Evolutionary conservation across 2,888 invertebrate genomes (phyloP), one percentile per base, ranked within the genome.

Genomic region (Volucella inflata): DNA sequence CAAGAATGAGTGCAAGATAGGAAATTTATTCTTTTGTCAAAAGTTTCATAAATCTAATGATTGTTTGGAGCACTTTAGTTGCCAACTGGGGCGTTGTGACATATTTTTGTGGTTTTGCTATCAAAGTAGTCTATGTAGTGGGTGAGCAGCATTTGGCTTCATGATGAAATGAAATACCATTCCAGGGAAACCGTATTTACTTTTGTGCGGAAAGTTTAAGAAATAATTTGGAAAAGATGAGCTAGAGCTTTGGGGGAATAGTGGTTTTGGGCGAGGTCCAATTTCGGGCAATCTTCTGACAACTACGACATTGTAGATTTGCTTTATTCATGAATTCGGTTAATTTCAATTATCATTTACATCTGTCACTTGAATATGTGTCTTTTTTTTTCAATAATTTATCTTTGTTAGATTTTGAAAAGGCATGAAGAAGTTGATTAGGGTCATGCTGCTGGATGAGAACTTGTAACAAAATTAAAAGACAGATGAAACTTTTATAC

Each of bases 41-140:
- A 72, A 65, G 57, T 72, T 72, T 65, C 71, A 76, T 65, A 67
- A 76, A 76, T 67, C 75, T 64, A 71, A 78, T 71, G 64, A 71
- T 55, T 65, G 67, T 76, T 44, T 67, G 40, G 59, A 42, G 55
- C 57, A 50, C 51, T 71, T 57, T 60, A 10, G 51, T 44, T 51
- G 21, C 64, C 50, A 51, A 62, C 44, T 53, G 72, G 72, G 36
- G 51, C 36, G 36, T 44, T 51, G 53, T 44, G 72, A 62, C 53
- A 53, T 62, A 72, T 53, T 62, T 62, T 53, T 44, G 51, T 71
- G 59, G 48, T 10, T 16, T 55, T 68, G 46, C 11, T 30, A 30
- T 30, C 30, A 6, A 30, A 30, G 38, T 51, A 17, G 40, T 70
- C 11, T 60, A 30, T 40, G 44, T 30, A 4, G 30, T 72, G 72